Evolutionary conservation across 2,113 vertebrate genomes (phyloP).

Genomic region (Tragulus kanchil): DNA sequence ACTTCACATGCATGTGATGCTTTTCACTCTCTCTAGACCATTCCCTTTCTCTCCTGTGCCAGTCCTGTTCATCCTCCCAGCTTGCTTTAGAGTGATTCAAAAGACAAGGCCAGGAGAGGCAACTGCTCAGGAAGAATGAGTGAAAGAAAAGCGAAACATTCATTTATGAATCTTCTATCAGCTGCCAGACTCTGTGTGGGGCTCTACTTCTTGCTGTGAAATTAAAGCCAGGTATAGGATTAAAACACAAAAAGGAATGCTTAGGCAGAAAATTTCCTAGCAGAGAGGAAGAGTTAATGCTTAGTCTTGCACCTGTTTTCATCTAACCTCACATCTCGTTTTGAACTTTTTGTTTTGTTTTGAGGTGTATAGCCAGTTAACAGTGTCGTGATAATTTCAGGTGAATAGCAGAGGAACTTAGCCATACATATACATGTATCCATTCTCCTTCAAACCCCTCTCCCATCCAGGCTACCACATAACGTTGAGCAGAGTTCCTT

Average conservation of each 20-base stretch:
- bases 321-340: not conserved
- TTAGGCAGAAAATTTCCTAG: not conserved
- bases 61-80: not conserved
- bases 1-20: slow-evolving; percentile 48
- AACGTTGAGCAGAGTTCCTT: not conserved
- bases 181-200: not conserved
- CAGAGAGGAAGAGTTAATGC: not conserved
- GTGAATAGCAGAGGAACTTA: not conserved
- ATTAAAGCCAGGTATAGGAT: not conserved
- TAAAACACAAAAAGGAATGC: not conserved
- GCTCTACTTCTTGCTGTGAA: not conserved
- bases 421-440: not conserved
- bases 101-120: not conserved
- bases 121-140: not conserved
- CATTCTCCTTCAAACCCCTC: not conserved
- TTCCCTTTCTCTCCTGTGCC: not conserved
- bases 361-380: not conserved
- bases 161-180: not conserved
- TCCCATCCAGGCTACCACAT: not conserved
- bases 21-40: not conserved
- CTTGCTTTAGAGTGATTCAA: not conserved
- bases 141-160: not conserved
- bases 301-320: not conserved
- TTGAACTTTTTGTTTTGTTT: not conserved
- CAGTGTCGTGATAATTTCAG: not conserved